Percentiles rank a stretch among this genome's conserved stretches.
Evolutionary conservation across 2,888 invertebrate species (phyloP).

Genomic region (Acronicta leporina): DNA sequence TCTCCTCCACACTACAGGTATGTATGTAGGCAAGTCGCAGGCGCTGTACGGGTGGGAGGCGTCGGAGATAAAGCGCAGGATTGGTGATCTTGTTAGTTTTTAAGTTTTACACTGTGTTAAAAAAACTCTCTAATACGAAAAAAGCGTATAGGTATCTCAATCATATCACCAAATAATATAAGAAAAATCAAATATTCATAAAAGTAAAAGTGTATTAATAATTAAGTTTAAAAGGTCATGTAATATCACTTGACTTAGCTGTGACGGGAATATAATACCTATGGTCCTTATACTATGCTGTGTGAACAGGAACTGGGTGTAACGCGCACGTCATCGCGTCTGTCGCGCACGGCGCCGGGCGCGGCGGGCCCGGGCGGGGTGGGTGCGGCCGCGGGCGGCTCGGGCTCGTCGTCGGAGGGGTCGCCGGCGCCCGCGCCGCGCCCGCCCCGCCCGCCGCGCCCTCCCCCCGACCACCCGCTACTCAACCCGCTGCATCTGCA

Average conservation of each 20-base stretch:
- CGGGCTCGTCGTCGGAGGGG: conserved; percentile 88
- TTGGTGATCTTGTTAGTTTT: no score
- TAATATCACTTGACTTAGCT: no score
- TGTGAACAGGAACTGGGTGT: conserved; percentile 95
- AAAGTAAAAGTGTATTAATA: no score
- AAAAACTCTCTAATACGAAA: no score
- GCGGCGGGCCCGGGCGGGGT: conserved; percentile 73
- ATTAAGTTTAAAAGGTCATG: no score
- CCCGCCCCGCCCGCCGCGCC: conserved; percentile 67
- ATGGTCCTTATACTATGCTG: no score
- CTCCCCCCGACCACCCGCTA: conserved; percentile 84
- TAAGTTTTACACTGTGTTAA: no score
- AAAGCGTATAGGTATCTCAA: no score
- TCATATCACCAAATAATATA: no score
- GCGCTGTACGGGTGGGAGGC: conserved; percentile 95
- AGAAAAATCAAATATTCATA: no score
- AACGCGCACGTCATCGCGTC: conserved; percentile 93
- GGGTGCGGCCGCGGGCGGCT: conserved; percentile 81
- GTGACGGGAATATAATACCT: no score
- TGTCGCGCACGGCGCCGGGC: conserved; percentile 90
- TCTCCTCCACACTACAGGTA: conserved; percentile 97
- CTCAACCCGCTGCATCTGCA: conserved; percentile 96
- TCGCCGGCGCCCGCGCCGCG: conserved; percentile 77
- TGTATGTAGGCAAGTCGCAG: conserved; percentile 97
- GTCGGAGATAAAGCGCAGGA: no score